A percentile compares a stretch with the other conserved stretches of the same genome.
These are phyloP conservation scores for Rhinichthys klamathensis DNA, from an alignment of 2,113 vertebrate genomes.

Conservation along the genomic window DNA sequence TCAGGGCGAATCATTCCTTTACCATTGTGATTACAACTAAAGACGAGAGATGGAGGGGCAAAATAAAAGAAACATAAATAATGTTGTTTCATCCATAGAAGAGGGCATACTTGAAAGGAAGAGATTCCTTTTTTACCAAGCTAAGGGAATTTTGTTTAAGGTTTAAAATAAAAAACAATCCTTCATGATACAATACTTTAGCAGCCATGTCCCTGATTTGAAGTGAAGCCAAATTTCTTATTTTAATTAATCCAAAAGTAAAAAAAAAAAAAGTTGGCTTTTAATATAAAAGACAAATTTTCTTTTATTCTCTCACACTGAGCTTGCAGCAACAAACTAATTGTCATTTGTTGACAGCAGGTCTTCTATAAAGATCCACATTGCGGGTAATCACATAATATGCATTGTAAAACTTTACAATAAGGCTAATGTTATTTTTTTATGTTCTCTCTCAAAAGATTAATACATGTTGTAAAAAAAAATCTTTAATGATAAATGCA, in stretches of 20 bases:
- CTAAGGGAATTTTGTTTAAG: neutral
- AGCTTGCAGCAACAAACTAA: neutral
- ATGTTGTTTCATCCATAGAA: constrained; percentile 22
- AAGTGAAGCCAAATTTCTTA: neutral
- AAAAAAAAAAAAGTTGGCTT: neutral
- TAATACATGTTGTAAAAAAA: neutral
- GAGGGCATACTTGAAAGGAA: neutral
- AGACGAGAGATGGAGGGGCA: neutral
- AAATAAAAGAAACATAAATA: constrained; percentile 9
- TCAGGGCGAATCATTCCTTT: neutral
- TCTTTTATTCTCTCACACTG: neutral
- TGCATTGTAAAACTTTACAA: neutral
- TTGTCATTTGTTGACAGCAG: neutral
- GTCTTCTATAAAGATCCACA: neutral
- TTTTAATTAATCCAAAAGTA: neutral
- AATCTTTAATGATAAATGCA: neutral
- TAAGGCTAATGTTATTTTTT: neutral
- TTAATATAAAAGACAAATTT: neutral
- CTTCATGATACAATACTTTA: neutral
- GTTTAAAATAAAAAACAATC: neutral
- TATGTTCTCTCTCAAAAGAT: neutral
- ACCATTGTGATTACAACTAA: constrained; percentile 24
- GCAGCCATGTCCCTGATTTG: neutral
- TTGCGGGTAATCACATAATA: neutral
- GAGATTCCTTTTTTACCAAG: neutral